Evolutionary conservation across 2,797 vertebrate species (phyloP), one percentile per base, ranked within the genome.

Genomic region (Novumbra hubbsi): DNA sequence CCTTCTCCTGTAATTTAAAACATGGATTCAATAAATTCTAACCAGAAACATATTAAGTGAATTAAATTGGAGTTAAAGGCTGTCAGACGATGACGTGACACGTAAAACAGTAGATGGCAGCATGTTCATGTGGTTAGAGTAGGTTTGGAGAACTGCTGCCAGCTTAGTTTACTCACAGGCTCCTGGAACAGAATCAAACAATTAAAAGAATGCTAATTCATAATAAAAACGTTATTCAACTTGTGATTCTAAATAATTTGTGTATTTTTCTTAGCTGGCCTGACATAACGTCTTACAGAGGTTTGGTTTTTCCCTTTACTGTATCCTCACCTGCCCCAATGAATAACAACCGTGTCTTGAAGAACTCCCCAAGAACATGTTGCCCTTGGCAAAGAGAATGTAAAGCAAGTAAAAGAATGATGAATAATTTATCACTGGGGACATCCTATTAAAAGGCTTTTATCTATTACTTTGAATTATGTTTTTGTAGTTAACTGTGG

Each of bases 91-190:
- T 52, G 19, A 17, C 30, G 48, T 21, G 48, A 34, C 69, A 62
- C 21, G 62, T 38, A 28, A 66, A 67, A 83, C 88, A 82, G 69
- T 78, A 89, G 85, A 82, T 77, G 87, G 85, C 81, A 90, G 88
- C 84, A 88, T 73, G 28, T 15, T 11, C 67, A 70, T 57, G 32
- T 38, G 34, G 69, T 80, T 79, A 78, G 24, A 64, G 62, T 48
- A 50, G 71, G 27, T 9, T 12, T 21, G 48, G 12, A 68, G 14
- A 27, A 68, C n/a, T 21, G 45, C 8, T 45, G 11, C 14, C n/a
- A 27, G 67, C 41, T 68, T 14, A 68, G n/a, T 68, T 68, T 68
- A 12, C 32, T 38, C 34, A n/a, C 19, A 28, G 34, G 34, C 12
- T 41, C 21, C n/a, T 48, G 24, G 41, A 41, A 41, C 48, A 41